These are phyloP conservation scores for Brachionus plicatilis DNA, from an alignment of 1,140 invertebrate genomes.

Conservation along the genomic window DNA sequence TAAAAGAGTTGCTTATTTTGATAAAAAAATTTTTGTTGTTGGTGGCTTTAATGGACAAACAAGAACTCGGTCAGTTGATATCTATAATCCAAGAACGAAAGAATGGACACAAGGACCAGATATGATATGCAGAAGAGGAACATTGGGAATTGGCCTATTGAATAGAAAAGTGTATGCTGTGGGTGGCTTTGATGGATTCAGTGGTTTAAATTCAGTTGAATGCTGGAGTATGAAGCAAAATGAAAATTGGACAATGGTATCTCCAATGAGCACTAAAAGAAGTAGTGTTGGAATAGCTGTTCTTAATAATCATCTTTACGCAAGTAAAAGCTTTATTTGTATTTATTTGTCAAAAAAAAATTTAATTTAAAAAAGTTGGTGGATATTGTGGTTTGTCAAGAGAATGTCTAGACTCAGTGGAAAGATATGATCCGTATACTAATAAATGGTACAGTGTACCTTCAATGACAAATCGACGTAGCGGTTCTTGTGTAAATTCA, in stretches of 20 bases:
- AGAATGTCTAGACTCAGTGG: slow-evolving; percentile 20
- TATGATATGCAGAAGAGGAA: slow-evolving; percentile 76
- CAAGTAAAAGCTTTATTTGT: background rate
- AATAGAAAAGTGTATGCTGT: slow-evolving; percentile 92
- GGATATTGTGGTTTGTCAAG: background rate
- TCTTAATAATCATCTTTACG: slow-evolving; percentile 21
- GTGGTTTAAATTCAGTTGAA: slow-evolving; percentile 92
- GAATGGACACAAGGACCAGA: slow-evolving; percentile 66
- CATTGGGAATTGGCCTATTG: slow-evolving; percentile 69
- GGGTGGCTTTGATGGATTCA: slow-evolving; percentile 96
- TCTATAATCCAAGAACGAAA: slow-evolving; percentile 65
- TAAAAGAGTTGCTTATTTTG: slow-evolving; percentile 3
- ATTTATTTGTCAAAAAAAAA: background rate
- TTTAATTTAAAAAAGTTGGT: background rate
- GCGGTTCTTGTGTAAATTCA: slow-evolving; percentile 2
- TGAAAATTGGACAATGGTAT: background rate
- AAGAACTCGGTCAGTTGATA: slow-evolving; percentile 57
- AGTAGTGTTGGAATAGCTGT: slow-evolving; percentile 25
- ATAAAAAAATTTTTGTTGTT: slow-evolving; percentile 55
- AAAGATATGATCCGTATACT: background rate
- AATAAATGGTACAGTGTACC: slow-evolving; percentile 9
- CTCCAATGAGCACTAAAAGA: background rate
- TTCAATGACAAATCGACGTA: background rate
- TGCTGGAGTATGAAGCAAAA: background rate
- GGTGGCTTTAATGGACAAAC: slow-evolving; percentile 59